A percentile compares a stretch with the other conserved stretches of the same genome.
Evolutionary conservation across 2,888 invertebrate genomes (phyloP).

Genomic region (Mesorhabditis sp.): DNA sequence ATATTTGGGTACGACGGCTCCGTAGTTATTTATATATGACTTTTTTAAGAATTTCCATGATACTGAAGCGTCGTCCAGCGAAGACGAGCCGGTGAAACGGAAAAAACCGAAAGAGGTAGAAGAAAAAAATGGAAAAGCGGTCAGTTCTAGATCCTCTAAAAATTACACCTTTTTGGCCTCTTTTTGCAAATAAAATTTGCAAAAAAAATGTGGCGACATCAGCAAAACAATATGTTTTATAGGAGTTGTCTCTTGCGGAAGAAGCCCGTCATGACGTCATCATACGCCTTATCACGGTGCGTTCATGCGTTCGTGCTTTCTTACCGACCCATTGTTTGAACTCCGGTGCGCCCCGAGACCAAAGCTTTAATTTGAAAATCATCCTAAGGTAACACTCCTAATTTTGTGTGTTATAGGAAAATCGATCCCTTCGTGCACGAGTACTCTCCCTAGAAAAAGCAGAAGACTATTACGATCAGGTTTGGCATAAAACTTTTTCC

Average conservation of each 20-base stretch:
- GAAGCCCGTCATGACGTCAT: not conserved
- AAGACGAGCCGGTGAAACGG: constrained; percentile 1
- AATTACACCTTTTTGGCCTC: not conserved
- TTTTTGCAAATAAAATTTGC: not conserved
- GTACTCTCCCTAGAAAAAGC: not conserved
- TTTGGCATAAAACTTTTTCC: not conserved
- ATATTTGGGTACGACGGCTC: not conserved
- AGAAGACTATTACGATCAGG: not conserved
- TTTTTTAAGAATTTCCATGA: not conserved
- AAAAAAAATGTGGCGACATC: not conserved
- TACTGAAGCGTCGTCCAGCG: constrained; percentile 5
- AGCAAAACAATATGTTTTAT: not conserved
- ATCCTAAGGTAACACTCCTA: not conserved
- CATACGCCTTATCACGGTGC: not conserved
- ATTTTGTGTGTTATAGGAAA: constrained; percentile 1
- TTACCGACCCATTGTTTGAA: no score
- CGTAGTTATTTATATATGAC: not conserved
- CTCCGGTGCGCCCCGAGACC: no score
- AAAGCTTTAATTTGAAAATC: no score
- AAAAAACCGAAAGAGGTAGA: not conserved
- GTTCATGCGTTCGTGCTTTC: not conserved
- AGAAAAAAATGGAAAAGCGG: not conserved
- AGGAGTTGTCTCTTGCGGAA: constrained; percentile 1
- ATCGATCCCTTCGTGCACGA: not conserved
- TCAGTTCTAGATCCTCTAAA: not conserved